phyloP scores from a whole-genome alignment of 1,140 invertebrate genomes.

The Atopsyche davidsoni region DNA sequence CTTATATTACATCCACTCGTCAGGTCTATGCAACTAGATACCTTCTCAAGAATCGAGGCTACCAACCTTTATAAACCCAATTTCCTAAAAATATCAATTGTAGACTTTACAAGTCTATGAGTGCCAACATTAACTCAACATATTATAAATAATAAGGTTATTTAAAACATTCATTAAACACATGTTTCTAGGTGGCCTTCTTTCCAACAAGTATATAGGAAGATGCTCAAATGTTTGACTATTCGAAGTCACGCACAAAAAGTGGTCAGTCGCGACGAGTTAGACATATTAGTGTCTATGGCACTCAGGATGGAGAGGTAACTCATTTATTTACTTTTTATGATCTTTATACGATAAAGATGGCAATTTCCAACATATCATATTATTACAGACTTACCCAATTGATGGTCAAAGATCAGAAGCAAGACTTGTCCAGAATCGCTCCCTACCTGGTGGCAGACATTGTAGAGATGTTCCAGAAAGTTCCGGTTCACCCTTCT shows the following conservation, averaged over 20 bases:
- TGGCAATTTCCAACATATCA: not conserved
- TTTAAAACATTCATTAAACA: not conserved
- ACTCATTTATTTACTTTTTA: not conserved
- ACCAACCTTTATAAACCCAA: not conserved
- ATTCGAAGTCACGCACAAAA: slow-evolving; percentile 15
- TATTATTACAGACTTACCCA: slow-evolving; percentile 17
- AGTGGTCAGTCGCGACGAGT: slow-evolving; percentile 5
- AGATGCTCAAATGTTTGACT: slow-evolving; percentile 10
- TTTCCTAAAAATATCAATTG: not conserved
- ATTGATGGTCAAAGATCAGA: slow-evolving; percentile 20
- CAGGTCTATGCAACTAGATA: not conserved
- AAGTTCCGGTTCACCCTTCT: slow-evolving; percentile 11
- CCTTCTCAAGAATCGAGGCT: not conserved
- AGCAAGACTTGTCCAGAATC: slow-evolving; percentile 21
- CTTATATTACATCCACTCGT: slow-evolving; percentile 1
- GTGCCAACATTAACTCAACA: not conserved
- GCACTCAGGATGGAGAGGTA: slow-evolving; percentile 19
- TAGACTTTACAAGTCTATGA: not conserved
- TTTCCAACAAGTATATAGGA: slow-evolving; percentile 23
- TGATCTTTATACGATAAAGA: not conserved
- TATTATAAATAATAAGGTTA: not conserved
- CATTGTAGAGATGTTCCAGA: slow-evolving; percentile 17
- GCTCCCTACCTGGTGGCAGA: slow-evolving; percentile 21
- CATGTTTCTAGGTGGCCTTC: slow-evolving; percentile 20
- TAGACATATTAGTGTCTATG: slow-evolving; percentile 15